Conservation (phyloP, 1,140 invertebrate species). For the Anastatus disparis region DNA sequence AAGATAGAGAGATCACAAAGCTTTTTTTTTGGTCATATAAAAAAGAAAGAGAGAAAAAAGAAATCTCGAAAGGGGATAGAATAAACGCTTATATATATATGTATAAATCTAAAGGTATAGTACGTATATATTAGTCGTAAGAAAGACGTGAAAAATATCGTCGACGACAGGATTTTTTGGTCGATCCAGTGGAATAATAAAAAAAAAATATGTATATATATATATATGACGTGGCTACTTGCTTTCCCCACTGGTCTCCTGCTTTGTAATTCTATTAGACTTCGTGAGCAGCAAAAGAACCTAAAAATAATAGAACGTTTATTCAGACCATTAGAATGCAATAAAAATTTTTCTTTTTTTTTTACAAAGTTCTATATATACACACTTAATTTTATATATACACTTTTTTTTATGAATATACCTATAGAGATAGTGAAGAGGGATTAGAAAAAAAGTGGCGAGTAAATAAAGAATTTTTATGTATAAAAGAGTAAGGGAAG, state of each 20-base stretch:
- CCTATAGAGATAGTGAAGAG: background rate
- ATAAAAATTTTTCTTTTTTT: background rate
- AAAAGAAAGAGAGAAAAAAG: background rate
- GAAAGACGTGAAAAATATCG: background rate
- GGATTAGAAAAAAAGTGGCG: background rate
- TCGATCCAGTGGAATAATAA: background rate
- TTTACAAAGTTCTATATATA: too few species aligned
- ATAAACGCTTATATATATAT: too few species aligned
- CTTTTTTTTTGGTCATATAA: too few species aligned
- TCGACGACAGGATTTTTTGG: background rate
- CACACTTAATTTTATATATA: too few species aligned
- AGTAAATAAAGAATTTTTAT: background rate
- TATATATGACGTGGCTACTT: slow-evolving; percentile 2
- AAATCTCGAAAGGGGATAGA: background rate
- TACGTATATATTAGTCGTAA: background rate
- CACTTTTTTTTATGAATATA: too few species aligned
- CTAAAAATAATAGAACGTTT: slow-evolving; percentile 36
- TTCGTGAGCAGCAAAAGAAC: background rate
- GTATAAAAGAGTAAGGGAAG: background rate
- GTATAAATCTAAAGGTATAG: background rate
- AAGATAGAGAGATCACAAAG: too few species aligned
- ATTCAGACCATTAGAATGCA: slow-evolving; percentile 22
- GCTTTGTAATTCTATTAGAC: slow-evolving; percentile 33
- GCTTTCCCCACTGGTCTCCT: background rate
- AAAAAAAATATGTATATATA: too few species aligned